phyloP scores from a whole-genome alignment of 2,797 vertebrate genomes.

The Apogon hyalosoma region DNA sequence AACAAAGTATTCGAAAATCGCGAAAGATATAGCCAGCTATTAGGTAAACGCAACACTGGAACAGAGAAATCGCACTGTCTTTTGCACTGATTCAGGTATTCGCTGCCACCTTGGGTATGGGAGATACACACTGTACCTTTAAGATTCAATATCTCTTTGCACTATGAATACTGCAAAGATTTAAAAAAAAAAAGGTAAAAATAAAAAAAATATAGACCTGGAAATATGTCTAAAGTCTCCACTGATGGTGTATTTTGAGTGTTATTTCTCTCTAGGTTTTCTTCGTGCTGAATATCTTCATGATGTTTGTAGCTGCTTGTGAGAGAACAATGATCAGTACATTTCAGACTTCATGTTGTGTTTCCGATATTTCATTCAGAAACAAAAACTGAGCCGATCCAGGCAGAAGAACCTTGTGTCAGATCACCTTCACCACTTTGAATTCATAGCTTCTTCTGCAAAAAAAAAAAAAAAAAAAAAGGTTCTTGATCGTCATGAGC shows the following conservation, averaged over 20 bases:
- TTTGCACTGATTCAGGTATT: no score
- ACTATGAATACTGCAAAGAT: no score
- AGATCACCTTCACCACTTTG: slow-evolving; percentile 23
- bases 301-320: slow-evolving; percentile 18
- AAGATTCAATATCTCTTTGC: no score
- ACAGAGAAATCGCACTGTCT: no score
- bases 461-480: no score
- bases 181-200: no score
- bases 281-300: slow-evolving; percentile 34
- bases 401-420: slow-evolving; percentile 23
- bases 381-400: slow-evolving; percentile 48
- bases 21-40: no score
- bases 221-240: not conserved
- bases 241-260: not conserved
- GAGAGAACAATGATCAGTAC: slow-evolving; percentile 48
- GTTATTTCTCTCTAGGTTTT: not conserved
- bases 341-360: slow-evolving; percentile 63
- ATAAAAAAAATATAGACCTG: no score
- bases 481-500: slow-evolving; percentile 56
- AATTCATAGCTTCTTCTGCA: slow-evolving; percentile 54
- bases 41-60: no score
- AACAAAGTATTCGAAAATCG: no score
- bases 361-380: slow-evolving; percentile 50
- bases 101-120: no score
- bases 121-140: no score